Evolutionary conservation across 2,888 invertebrate genomes (phyloP).

Genomic region (Tiphia femorata): DNA sequence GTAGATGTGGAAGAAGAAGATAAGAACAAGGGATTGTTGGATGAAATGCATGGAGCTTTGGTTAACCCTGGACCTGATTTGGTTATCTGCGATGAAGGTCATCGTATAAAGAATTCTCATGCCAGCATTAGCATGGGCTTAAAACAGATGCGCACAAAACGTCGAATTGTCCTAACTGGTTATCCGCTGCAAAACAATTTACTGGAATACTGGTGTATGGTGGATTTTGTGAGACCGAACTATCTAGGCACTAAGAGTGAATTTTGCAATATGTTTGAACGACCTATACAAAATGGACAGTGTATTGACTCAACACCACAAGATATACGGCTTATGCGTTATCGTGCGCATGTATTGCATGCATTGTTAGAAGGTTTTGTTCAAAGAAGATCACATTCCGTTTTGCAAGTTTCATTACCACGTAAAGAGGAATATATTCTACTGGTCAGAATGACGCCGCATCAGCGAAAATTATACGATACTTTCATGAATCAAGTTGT

Average conservation of each 20-base stretch:
- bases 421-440: conserved; percentile 96
- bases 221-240: conserved; percentile 97
- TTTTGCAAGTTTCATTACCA: conserved; percentile 91
- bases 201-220: conserved; percentile 98
- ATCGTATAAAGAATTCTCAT: conserved; percentile 97
- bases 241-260: conserved; percentile 97
- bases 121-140: conserved; percentile 96
- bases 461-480: conserved; percentile 92
- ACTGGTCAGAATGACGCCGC: conserved; percentile 86
- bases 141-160: conserved; percentile 93
- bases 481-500: conserved; percentile 95
- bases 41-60: conserved; percentile 86
- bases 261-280: conserved; percentile 98
- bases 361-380: conserved; percentile 96
- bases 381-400: conserved; percentile 93
- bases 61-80: conserved; percentile 94
- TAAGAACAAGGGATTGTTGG: conserved; percentile 80
- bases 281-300: conserved; percentile 98
- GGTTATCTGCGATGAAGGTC: conserved; percentile 97
- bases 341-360: conserved; percentile 95
- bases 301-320: conserved; percentile 96
- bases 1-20: conserved; percentile 74
- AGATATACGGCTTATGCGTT: conserved; percentile 94
- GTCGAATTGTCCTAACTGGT: conserved; percentile 95
- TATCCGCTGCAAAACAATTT: conserved; percentile 99